Conservation (phyloP, 2,888 invertebrate genomes). For the Urechis unicinctus region DNA sequence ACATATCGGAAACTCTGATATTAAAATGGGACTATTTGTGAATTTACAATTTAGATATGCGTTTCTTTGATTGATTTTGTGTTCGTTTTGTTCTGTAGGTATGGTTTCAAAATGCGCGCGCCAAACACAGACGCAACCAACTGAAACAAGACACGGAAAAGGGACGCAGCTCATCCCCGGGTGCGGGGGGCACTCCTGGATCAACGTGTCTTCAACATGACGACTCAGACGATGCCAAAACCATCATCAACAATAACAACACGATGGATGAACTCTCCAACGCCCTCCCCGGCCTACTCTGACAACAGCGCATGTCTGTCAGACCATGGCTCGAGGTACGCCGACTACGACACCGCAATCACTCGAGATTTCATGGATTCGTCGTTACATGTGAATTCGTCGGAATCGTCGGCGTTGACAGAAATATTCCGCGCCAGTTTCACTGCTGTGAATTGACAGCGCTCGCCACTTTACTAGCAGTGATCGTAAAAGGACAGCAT, state of each 20-base stretch:
- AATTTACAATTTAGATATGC: too few species aligned
- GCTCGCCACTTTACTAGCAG: too few species aligned
- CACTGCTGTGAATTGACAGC: background rate
- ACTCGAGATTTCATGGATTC: background rate
- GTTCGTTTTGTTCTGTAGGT: conserved; percentile 68
- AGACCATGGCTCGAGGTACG: background rate
- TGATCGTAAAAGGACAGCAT: too few species aligned
- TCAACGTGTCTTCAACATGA: too few species aligned
- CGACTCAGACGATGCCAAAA: too few species aligned
- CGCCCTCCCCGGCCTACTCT: background rate
- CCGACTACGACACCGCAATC: background rate
- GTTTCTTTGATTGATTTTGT: too few species aligned
- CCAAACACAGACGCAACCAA: conserved; percentile 94
- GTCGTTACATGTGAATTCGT: background rate
- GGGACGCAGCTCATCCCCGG: background rate
- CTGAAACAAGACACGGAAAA: conserved; percentile 26
- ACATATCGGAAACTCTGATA: too few species aligned
- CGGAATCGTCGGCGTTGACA: background rate
- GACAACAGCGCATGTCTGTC: background rate
- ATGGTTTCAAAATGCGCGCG: conserved; percentile 99
- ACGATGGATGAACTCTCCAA: background rate
- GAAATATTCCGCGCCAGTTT: background rate
- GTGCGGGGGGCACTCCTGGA: too few species aligned
- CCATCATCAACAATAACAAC: background rate
- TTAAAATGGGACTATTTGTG: too few species aligned